Evolutionary conservation across 2,888 invertebrate species (phyloP), one percentile per base, ranked within the genome.

Genomic region (Diaperis boleti): DNA sequence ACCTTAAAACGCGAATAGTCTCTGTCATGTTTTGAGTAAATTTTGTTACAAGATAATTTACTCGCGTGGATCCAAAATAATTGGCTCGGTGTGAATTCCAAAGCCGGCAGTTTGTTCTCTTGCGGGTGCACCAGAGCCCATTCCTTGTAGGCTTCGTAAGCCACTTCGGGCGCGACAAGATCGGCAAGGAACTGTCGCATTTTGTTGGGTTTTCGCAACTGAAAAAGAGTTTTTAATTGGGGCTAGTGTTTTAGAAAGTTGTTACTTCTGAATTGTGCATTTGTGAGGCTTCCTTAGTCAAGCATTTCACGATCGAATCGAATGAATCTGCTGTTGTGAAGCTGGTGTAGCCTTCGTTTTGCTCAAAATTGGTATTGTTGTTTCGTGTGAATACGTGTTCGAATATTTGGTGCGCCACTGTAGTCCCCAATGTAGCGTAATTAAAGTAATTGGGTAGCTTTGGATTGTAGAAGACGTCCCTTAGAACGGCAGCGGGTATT

Each of bases 401-500:
- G 44, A 57, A 62, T 49, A 94, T 92, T 82, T 94, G 94, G 75
- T 94, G 93, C 0, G 92, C 93, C 74, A 94, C 92, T 5, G 92
- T 90, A 74, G 90, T 92, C 1, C 94, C 94, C 64, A 94, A 92
- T 5, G 91, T 90, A 11, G 92, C 93, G 72, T 91, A 94, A 80
- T 94, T 94, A 89, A 94, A 89, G 77, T 93, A 95, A 69, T 88
- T 88, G 0, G 95, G 95, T 14, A 94, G 88, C 33, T 90, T 88
- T 47, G 91, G 90, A 44, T 88, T 89, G 82, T 94, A 95, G 85
- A 95, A 94, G 1, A 89, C 87, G 1, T 93, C 94, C 84, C 94
- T 94, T 1, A 95, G 83, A 68, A 95, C 93, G 62, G 93, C 94
- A 69, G 94, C 94, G 0, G 94, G 94, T 81, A 95, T 93, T 80